Evolutionary conservation across 2,888 invertebrate species (phyloP).

Genomic region (Aradus depressus): DNA sequence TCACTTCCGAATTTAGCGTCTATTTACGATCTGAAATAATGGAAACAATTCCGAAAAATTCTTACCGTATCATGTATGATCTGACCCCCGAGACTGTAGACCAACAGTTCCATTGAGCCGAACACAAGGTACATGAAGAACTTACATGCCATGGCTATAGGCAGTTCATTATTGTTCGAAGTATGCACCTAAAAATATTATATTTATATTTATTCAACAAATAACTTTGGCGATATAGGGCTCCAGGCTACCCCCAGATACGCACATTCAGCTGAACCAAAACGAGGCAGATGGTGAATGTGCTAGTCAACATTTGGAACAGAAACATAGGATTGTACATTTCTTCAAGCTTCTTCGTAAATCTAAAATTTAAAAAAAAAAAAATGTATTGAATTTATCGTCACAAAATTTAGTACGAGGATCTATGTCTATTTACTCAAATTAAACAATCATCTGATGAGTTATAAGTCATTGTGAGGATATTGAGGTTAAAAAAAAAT

Average conservation of each 20-base stretch:
- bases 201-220: not conserved
- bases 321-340: slow-evolving; percentile 26
- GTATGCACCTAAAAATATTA: slow-evolving; percentile 6
- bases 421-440: too few relatives aligned
- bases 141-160: slow-evolving; percentile 20
- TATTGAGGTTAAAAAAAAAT: too few relatives aligned
- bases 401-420: too few relatives aligned
- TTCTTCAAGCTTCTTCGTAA: slow-evolving; percentile 22
- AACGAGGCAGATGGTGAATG: slow-evolving; percentile 26
- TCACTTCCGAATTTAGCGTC: too few relatives aligned
- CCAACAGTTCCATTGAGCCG: slow-evolving; percentile 24
- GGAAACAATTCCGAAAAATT: not conserved
- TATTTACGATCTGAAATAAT: too few relatives aligned
- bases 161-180: slow-evolving; percentile 15
- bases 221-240: not conserved
- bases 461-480: too few relatives aligned
- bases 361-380: too few relatives aligned
- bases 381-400: too few relatives aligned
- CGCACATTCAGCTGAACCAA: slow-evolving; percentile 24
- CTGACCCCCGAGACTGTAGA: slow-evolving; percentile 27
- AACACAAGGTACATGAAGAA: slow-evolving; percentile 26
- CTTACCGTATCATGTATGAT: slow-evolving; percentile 22
- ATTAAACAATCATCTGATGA: too few relatives aligned
- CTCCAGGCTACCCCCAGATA: not conserved
- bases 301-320: slow-evolving; percentile 26